Evolutionary conservation across 2,113 vertebrate species (phyloP), one percentile per base, ranked within the genome.

Genomic region (Syngnathus scovelli): DNA sequence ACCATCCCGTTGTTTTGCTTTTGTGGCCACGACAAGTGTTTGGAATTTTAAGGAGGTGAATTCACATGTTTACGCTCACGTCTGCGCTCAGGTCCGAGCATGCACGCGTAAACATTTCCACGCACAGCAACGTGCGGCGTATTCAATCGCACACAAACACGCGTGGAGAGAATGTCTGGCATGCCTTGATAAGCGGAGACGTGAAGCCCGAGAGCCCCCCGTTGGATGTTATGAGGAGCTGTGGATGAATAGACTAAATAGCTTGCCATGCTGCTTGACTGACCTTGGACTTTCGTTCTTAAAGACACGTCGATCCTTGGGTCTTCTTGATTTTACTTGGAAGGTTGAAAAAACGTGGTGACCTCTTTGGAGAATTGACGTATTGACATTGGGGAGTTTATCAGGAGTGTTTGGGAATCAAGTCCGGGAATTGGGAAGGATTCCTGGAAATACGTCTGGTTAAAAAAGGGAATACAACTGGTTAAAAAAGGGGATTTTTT

Each of bases 191-290:
- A 82, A 86, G 83, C 85, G 77, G 73, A 71, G 80, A 72, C 85
- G 76, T 1, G 74, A 88, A 77, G 70, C 78, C 56, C 38, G 66
- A 10, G 59, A 81, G 27, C 59, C 68, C 67, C 69, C 69, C 48
- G n/a, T 16, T 81, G 77, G 71, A 76, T 86, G 86, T 89, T 90
- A 71, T 87, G 85, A 86, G 81, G 71, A 83, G 81, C 65, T 11
- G 72, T 49, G 10, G 41, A 19, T 33, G 68, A 76, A 68, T 74
- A 89, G 90, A 89, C 83, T 86, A 89, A 90, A 90, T 89, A 83
- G 65, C 58, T 23, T 9, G 4, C 13, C 0, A 61, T 61, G 64
- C 70, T 67, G 75, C 69, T 79, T 64, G 15, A 0, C 18, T 61
- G 78, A 74, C 84, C 79, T 81, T 71, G 67, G 82, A 69, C 67